Conservation (phyloP, 2,888 invertebrate species). For the Morpho deidamia region DNA sequence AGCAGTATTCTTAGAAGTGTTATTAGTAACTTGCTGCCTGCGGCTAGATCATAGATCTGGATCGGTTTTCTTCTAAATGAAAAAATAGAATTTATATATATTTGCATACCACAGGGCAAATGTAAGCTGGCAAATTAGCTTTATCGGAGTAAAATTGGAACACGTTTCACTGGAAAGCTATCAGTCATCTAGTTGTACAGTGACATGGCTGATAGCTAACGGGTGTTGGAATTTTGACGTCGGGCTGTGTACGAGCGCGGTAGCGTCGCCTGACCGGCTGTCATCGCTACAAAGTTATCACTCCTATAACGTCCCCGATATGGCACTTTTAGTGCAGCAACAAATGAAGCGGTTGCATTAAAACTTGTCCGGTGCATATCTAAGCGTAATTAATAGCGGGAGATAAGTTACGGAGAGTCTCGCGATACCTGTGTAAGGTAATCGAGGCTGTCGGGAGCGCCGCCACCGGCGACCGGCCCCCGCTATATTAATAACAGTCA, state of each 20-base stretch:
- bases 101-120: conserved; percentile 37
- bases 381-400: conserved; percentile 71
- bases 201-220: conserved; percentile 20
- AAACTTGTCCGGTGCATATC: conserved; percentile 74
- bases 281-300: conserved; percentile 63
- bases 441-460: conserved; percentile 62
- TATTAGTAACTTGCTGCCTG: conserved; percentile 61
- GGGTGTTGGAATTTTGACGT: conserved; percentile 15
- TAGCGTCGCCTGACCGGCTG: conserved; percentile 37
- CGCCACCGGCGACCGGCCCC: conserved; percentile 54
- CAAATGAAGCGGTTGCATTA: conserved; percentile 78
- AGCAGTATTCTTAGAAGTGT: conserved; percentile 64
- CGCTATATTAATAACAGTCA: conserved; percentile 72
- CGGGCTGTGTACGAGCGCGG: conserved; percentile 17
- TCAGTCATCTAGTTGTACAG: conserved; percentile 41
- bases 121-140: conserved; percentile 47
- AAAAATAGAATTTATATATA: conserved; percentile 39
- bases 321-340: conserved; percentile 62
- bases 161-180: conserved; percentile 45
- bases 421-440: conserved; percentile 55
- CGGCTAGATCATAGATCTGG: conserved; percentile 61
- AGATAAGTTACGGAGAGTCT: conserved; percentile 66
- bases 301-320: conserved; percentile 61
- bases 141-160: conserved; percentile 49
- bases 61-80: conserved; percentile 70